Percentiles rank a stretch among this genome's conserved stretches.
phyloP scores from a whole-genome alignment of 1,140 invertebrate species.

The Melitaea cinxia region DNA sequence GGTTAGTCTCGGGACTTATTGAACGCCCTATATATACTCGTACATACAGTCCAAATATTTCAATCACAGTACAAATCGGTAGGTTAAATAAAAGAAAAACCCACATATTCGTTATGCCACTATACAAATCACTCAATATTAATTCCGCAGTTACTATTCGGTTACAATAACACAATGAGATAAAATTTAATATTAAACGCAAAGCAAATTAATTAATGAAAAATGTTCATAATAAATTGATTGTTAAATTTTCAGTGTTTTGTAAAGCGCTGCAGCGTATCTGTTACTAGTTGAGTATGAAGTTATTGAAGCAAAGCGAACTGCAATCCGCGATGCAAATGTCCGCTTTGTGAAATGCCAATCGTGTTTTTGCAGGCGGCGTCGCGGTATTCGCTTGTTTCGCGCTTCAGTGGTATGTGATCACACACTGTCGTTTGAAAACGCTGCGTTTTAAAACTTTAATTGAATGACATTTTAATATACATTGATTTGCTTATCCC shows the following conservation, averaged over 20 bases:
- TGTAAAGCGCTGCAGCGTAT: neutral
- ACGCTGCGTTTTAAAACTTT: conserved; percentile 2
- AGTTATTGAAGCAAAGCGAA: conserved; percentile 1
- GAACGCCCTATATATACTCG: no score
- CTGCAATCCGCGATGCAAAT: conserved; percentile 33
- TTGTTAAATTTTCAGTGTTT: neutral
- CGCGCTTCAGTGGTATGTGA: conserved; percentile 7
- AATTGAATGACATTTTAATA: no score
- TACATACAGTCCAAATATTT: no score
- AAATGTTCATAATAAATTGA: conserved; percentile 2
- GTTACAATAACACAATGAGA: neutral
- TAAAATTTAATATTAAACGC: conserved; percentile 1
- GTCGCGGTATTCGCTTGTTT: conserved; percentile 28
- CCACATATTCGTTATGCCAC: neutral
- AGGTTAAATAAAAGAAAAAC: no score
- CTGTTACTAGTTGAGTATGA: conserved; percentile 10
- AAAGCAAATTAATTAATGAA: neutral
- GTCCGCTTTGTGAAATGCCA: conserved; percentile 49
- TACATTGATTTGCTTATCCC: no score
- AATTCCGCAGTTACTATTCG: neutral
- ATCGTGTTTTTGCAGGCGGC: conserved; percentile 47
- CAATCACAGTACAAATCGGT: no score
- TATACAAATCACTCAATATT: neutral
- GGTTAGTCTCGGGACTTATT: no score
- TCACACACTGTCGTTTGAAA: conserved; percentile 10